Base-by-base conservation (phyloP, 1,140 invertebrate species). In the Tetramorium simillimum region DNA sequence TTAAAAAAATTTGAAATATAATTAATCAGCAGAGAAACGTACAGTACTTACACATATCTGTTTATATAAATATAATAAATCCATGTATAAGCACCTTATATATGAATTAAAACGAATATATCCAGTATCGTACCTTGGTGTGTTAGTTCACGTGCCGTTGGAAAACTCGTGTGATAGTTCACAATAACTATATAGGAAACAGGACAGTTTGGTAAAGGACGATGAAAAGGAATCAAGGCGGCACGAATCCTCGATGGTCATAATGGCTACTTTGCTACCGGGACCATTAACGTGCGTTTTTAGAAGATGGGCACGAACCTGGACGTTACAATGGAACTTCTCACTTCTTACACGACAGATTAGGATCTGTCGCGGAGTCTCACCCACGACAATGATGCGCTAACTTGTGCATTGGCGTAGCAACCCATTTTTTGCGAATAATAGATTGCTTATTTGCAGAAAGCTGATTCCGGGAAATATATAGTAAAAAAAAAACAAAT, bases 351-450 rank as follows among this genome's bases (percentile, higher is more conserved):
- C 92, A 89, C 86, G 89, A 91, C 85, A 93, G 93, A 94, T 93
- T 93, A 93, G 90, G 92, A 93, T 92, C 90, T 86, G 43, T 67
- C 90, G 76, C 87, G 12, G 85, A 86, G 78, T 92, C 89, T 93
- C 93, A 92, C 92, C 92, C 92, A 85, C 85, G 87, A 93, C 92
- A 92, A 92, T 91, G 91, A 94, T 93, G 92, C 86, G 91, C 90
- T 91, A 92, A 93, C 90, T 93, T 75, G 84, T 75, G 90, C 91
- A 89, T 84, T 86, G 90, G 85, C 58, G 81, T 89, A 53, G 63
- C 16, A 60, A 51, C 24, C 16, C 7, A 43, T 4, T 63, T 46
- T 33, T 24, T 9, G 24, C 14, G 4, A 2, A 49, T 56, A 14
- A 24, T 2, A 51, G n/a, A 53, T 70, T 40, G 24, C 33, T 77